Conservation (phyloP, 1,140 invertebrate genomes). For the Phthorimaea operculella region DNA sequence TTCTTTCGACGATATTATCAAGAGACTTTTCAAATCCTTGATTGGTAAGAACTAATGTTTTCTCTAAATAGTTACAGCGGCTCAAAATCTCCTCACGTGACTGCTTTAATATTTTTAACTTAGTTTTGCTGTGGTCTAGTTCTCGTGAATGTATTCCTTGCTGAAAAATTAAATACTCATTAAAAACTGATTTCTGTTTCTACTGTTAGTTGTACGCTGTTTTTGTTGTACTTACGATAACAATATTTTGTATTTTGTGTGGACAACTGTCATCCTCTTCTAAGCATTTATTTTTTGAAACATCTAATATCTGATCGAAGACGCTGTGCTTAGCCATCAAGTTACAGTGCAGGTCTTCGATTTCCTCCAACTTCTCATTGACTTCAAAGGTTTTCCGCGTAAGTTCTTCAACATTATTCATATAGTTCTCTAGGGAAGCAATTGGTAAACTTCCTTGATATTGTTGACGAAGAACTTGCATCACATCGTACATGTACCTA, state of each 20-base stretch:
- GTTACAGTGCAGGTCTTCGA: constrained; percentile 42
- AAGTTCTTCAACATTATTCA: constrained; percentile 40
- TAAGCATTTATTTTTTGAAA: constrained; percentile 38
- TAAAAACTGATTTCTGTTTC: neutral
- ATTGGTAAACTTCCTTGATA: constrained; percentile 56
- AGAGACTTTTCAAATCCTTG: constrained; percentile 33
- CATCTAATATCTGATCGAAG: constrained; percentile 46
- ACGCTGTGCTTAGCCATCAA: constrained; percentile 50
- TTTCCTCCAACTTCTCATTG: constrained; percentile 42
- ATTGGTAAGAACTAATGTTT: constrained; percentile 39
- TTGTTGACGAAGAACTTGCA: constrained; percentile 51
- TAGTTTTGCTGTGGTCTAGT: constrained; percentile 40
- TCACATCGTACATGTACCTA: constrained; percentile 48
- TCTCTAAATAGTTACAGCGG: constrained; percentile 45
- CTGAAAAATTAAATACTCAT: constrained; percentile 21
- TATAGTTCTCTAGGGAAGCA: constrained; percentile 46
- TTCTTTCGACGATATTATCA: constrained; percentile 9
- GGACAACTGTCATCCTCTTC: constrained; percentile 39
- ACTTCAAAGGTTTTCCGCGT: constrained; percentile 33
- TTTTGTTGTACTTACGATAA: constrained; percentile 34
- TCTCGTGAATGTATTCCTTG: constrained; percentile 37
- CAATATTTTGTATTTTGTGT: constrained; percentile 46
- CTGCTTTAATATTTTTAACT: constrained; percentile 36
- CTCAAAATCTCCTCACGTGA: constrained; percentile 31
- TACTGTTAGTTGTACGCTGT: no score